Evolutionary conservation across 1,140 invertebrate genomes (phyloP), one percentile per base, ranked within the genome.

Genomic region (Alviniconcha marisindica): DNA sequence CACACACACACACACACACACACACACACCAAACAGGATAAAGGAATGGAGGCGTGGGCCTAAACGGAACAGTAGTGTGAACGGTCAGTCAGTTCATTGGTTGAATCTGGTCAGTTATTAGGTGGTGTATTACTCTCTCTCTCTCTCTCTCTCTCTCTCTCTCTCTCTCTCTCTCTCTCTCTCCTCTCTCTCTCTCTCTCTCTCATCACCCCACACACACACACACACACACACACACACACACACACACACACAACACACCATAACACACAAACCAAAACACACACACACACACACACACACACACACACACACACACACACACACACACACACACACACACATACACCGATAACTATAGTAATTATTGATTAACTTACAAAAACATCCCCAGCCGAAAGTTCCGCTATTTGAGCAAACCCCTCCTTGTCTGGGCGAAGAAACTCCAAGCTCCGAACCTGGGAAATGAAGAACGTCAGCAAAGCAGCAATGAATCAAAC

Each of bases 301-400:
- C 24, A 60, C 56, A n/a, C 56, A n/a, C 24, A 60, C 56, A 60
- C 56, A 60, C 56, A 60, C 56, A 60, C 56, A 60, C 56, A 24
- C 56, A 60, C 21, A 60, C 56, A 60, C 56, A 60, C 56, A 60
- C 21, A 60, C 21, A 24, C 56, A 60, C 7, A 24, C 7, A 60
- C 56, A 7, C 7, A n/a, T 60, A n/a, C 56, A 24, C 28, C 4
- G 4, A 24, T n/a, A 60, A 12, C 3, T n/a, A 60, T 24, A 60
- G 31, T 18, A 21, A 71, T 66, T 21, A 14, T n/a, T 31, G 28
- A 5, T 76, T 1, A 71, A 89, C 89, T 87, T 83, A 90, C 89
- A 83, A 90, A 90, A 12, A 90, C 88, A n/a, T 85, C 80, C 51
- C 89, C 89, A n/a, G 81, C 24, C 42, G 80, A 79, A 12, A 90